Evolutionary conservation across 2,888 invertebrate species (phyloP).

Genomic region (Coenonympha arcania): DNA sequence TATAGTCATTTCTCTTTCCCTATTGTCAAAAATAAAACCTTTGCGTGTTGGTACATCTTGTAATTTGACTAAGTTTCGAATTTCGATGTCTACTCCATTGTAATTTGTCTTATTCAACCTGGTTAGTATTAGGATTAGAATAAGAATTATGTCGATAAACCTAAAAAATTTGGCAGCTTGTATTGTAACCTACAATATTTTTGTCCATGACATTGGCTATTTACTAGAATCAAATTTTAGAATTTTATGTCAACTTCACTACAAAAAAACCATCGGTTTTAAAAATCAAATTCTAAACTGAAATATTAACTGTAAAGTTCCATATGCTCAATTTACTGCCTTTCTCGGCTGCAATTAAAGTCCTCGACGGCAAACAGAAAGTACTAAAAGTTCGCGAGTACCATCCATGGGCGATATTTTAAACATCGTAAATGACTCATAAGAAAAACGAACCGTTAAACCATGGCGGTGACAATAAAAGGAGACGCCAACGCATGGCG

Average conservation of each 20-base stretch:
- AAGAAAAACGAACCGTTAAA: constrained; percentile 51
- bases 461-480: constrained; percentile 55
- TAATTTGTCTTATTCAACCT: too few species aligned
- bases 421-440: constrained; percentile 60
- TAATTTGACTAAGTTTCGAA: too few species aligned
- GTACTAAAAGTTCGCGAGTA: constrained; percentile 25
- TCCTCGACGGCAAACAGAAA: constrained; percentile 19
- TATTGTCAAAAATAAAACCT: too few species aligned
- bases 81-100: too few species aligned
- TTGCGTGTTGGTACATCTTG: too few species aligned
- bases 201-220: neutral
- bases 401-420: constrained; percentile 40
- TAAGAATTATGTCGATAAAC: too few species aligned
- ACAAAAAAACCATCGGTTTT: neutral
- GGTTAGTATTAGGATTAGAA: too few species aligned
- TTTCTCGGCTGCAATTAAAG: constrained; percentile 1
- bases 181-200: neutral
- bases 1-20: too few species aligned
- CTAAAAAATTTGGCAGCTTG: too few species aligned
- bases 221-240: too few species aligned
- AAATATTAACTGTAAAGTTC: neutral
- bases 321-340: constrained; percentile 4
- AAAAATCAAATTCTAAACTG: neutral
- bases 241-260: neutral
- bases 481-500: constrained; percentile 55